These are phyloP conservation scores for Scaptomyza pallida DNA, from an alignment of 1,140 invertebrate genomes.

Conservation along the genomic window DNA sequence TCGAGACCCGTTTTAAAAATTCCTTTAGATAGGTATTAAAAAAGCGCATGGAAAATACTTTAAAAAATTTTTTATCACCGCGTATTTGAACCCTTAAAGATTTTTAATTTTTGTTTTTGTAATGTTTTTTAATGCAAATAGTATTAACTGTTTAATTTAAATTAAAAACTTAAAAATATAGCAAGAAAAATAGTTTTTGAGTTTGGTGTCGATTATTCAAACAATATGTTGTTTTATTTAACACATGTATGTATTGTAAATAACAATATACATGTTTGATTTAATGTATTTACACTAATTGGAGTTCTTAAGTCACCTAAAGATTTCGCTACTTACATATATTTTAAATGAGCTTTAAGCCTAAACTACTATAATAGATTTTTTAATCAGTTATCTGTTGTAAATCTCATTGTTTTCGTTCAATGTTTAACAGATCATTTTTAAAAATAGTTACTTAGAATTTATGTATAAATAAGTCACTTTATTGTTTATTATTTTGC, in stretches of 20 bases:
- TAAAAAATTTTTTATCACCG: too few relatives aligned
- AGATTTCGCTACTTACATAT: slow-evolving; percentile 55
- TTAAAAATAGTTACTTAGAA: neutral
- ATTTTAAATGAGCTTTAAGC: slow-evolving; percentile 1
- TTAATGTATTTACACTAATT: slow-evolving; percentile 12
- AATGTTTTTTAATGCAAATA: slow-evolving; percentile 25
- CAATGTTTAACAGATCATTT: neutral
- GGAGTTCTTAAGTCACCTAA: slow-evolving; percentile 16
- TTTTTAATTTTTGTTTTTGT: neutral
- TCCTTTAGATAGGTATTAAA: too few relatives aligned
- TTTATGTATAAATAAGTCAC: too few relatives aligned
- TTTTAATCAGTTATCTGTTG: slow-evolving; percentile 8
- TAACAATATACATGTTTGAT: too few relatives aligned
- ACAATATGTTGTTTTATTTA: neutral
- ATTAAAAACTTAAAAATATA: slow-evolving; percentile 21
- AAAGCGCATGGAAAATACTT: too few relatives aligned
- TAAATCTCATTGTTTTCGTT: neutral
- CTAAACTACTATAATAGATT: slow-evolving; percentile 20
- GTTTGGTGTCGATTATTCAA: slow-evolving; percentile 53
- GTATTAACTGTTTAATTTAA: too few relatives aligned
- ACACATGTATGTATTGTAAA: slow-evolving; percentile 7
- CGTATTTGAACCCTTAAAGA: too few relatives aligned
- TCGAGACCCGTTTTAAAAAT: too few relatives aligned
- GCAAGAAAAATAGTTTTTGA: slow-evolving; percentile 37
- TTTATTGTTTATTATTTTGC: too few relatives aligned